Evolutionary conservation across 2,113 vertebrate genomes (phyloP).

Genomic region (Agelaius phoeniceus): DNA sequence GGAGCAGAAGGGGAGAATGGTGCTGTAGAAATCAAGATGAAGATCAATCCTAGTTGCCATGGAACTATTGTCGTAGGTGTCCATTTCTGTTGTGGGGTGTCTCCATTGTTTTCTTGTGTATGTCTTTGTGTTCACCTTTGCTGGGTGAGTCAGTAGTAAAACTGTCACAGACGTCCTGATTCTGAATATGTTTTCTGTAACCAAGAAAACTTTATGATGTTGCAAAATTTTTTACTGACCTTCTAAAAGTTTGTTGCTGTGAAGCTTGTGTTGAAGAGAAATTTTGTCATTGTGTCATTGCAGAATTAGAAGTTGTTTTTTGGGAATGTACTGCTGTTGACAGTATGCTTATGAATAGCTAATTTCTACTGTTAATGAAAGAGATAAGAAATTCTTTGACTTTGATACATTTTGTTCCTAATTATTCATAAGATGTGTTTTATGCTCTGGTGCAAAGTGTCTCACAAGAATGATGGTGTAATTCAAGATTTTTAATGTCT

Average conservation of each 20-base stretch:
- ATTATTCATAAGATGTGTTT: not conserved
- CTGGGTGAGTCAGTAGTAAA: not conserved
- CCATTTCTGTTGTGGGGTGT: not conserved
- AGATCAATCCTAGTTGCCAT: not conserved
- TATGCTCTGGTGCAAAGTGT: not conserved
- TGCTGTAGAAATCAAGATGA: not conserved
- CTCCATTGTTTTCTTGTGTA: not conserved
- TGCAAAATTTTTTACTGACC: not conserved
- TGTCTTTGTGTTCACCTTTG: not conserved
- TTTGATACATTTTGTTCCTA: not conserved
- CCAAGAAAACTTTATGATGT: not conserved
- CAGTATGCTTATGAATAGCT: not conserved
- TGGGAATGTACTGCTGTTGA: not conserved
- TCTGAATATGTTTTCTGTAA: not conserved
- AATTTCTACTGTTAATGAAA: not conserved
- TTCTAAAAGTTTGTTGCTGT: not conserved
- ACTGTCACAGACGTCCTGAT: not conserved
- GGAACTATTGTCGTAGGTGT: not conserved
- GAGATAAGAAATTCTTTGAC: not conserved
- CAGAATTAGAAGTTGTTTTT: not conserved
- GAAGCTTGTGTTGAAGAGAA: not conserved
- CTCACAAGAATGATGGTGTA: not conserved
- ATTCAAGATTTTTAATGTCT: not conserved
- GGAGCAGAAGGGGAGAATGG: not conserved
- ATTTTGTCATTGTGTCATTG: not conserved